Evolutionary conservation across 2,113 vertebrate genomes (phyloP).

Genomic region (Galeopterus variegatus): DNA sequence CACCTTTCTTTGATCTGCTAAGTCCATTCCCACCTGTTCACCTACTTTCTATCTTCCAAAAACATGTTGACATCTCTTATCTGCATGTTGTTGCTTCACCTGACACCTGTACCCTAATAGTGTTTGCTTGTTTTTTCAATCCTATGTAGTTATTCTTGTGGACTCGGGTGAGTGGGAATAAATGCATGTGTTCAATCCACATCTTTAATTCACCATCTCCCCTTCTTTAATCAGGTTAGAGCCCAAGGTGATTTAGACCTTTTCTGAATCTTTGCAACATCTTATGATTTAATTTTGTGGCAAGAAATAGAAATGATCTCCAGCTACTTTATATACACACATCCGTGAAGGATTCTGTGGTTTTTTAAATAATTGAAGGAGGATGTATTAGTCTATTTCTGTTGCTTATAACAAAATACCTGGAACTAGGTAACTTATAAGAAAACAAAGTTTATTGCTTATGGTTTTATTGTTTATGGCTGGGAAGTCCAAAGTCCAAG

Average conservation of each 20-base stretch:
- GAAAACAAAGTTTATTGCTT: too few relatives aligned
- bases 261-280: neutral
- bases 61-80: neutral
- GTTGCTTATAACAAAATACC: too few relatives aligned
- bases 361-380: neutral
- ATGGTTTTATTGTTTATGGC: too few relatives aligned
- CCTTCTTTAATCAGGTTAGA: neutral
- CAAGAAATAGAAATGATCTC: neutral
- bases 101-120: neutral
- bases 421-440: too few relatives aligned
- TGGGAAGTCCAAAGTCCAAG: too few relatives aligned
- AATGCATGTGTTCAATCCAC: neutral
- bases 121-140: neutral
- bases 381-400: too few relatives aligned
- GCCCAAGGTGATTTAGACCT: neutral
- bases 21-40: neutral
- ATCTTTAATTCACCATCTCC: neutral
- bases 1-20: neutral
- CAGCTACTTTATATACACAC: neutral
- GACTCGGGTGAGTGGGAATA: neutral
- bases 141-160: neutral
- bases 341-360: neutral
- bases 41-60: neutral
- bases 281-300: neutral
- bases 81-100: neutral